These are phyloP conservation scores for Montipora efflorescens DNA, from an alignment of 64 coral and sea anemone species.

Conservation along the genomic window DNA sequence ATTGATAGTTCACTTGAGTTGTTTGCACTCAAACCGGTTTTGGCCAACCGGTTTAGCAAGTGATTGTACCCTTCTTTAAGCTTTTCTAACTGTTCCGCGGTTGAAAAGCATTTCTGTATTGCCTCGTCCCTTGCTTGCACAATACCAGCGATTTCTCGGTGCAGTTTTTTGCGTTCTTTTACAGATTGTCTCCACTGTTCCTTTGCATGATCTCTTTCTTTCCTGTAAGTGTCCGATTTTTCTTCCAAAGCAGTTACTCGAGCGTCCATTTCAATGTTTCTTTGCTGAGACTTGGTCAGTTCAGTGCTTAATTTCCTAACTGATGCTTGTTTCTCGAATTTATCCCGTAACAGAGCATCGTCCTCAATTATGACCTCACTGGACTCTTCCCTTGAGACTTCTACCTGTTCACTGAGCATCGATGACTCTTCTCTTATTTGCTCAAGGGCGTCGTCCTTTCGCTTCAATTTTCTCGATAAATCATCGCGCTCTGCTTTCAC, in stretches of 20 bases:
- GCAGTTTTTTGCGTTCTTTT: constrained; percentile 91
- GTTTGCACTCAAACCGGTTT: constrained; percentile 69
- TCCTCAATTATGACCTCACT: constrained; percentile 75
- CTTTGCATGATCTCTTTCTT: constrained; percentile 88
- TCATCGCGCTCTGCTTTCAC: constrained; percentile 87
- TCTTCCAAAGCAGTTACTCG: constrained; percentile 70
- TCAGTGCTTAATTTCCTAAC: constrained; percentile 78
- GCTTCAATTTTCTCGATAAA: constrained; percentile 58
- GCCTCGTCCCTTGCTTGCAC: constrained; percentile 91
- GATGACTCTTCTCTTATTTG: constrained; percentile 64
- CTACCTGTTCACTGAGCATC: constrained; percentile 72
- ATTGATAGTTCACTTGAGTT: constrained; percentile 75
- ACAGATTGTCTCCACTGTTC: constrained; percentile 95
- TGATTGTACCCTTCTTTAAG: constrained; percentile 91
- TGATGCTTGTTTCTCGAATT: constrained; percentile 52
- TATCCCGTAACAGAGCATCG: constrained; percentile 65
- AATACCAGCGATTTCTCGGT: constrained; percentile 79
- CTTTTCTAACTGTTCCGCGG: constrained; percentile 85
- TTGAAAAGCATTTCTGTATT: constrained; percentile 95
- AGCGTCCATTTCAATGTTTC: constrained; percentile 88
- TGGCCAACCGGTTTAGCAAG: constrained; percentile 72
- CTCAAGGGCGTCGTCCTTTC: constrained; percentile 68
- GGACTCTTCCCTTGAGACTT: constrained; percentile 64
- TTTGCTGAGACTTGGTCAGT: constrained; percentile 86
- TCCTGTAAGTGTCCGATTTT: constrained; percentile 81